Conservation (phyloP, 2,888 invertebrate genomes). For the Mesoligia furuncula region DNA sequence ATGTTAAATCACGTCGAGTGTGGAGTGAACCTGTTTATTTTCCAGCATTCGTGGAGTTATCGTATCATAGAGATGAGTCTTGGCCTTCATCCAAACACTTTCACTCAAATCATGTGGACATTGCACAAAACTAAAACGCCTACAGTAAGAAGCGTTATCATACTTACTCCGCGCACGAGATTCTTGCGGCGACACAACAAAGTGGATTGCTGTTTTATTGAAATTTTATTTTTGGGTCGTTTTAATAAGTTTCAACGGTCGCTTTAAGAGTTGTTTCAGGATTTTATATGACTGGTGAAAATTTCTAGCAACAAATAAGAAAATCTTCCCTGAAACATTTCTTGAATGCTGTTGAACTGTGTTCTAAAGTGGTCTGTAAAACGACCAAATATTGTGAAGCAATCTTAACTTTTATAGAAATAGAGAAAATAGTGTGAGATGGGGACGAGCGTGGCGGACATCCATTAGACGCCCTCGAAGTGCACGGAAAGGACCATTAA, state of each 20-base stretch:
- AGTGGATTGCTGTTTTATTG: conserved; percentile 56
- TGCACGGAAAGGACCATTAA: conserved; percentile 71
- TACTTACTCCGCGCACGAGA: conserved; percentile 41
- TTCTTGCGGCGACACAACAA: conserved; percentile 41
- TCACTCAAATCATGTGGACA: conserved; percentile 80
- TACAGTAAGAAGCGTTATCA: conserved; percentile 52
- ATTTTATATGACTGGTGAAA: conserved; percentile 40
- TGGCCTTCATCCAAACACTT: conserved; percentile 85
- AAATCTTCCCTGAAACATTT: conserved; percentile 17
- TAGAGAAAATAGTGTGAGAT: conserved; percentile 55
- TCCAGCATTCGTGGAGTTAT: conserved; percentile 78
- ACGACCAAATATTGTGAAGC: conserved; percentile 42
- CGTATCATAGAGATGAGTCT: conserved; percentile 76
- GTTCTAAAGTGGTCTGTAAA: conserved; percentile 36
- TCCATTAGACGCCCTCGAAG: conserved; percentile 74
- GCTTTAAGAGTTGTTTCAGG: conserved; percentile 27
- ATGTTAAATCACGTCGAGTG: conserved; percentile 76
- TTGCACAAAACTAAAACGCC: conserved; percentile 75
- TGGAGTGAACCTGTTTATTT: conserved; percentile 78
- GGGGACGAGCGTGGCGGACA: conserved; percentile 66
- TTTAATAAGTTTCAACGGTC: conserved; percentile 49
- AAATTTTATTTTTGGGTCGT: conserved; percentile 49
- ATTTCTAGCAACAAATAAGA: conserved; percentile 37
- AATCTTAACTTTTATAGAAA: conserved; percentile 56
- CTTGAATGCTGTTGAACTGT: conserved; percentile 31